Conservation (phyloP, 2,888 invertebrate species). For the Dicyrtomina minuta region DNA sequence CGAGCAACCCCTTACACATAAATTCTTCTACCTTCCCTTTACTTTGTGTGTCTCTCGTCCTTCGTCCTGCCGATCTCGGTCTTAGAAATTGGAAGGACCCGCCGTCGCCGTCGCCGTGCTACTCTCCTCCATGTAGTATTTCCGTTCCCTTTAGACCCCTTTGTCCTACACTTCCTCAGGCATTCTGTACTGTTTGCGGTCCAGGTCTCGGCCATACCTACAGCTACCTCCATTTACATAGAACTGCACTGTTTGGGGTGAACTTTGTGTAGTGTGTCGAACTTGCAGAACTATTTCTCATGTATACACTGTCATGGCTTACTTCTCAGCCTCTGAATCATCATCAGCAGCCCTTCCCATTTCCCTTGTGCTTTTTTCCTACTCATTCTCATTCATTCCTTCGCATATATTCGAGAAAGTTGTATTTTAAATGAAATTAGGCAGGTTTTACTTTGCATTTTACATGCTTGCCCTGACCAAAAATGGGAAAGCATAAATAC, state of each 20-base stretch:
- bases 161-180: not conserved
- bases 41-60: not conserved
- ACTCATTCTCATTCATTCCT: not conserved
- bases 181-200: not conserved
- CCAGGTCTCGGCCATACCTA: not conserved
- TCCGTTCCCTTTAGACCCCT: not conserved
- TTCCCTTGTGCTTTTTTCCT: not conserved
- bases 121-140: not conserved
- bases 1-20: slow-evolving; percentile 7
- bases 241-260: too few relatives aligned
- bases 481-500: too few relatives aligned
- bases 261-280: too few relatives aligned
- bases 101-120: not conserved
- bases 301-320: not conserved
- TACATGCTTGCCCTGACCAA: too few relatives aligned
- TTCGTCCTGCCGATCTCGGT: not conserved
- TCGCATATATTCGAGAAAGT: too few relatives aligned
- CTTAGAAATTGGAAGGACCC: not conserved
- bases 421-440: too few relatives aligned
- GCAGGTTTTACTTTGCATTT: too few relatives aligned
- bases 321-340: not conserved
- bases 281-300: too few relatives aligned
- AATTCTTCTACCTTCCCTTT: slow-evolving; percentile 2
- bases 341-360: too few relatives aligned
- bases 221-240: not conserved